phyloP scores from a whole-genome alignment of 2,797 vertebrate species.

The Fistularia tabacaria region DNA sequence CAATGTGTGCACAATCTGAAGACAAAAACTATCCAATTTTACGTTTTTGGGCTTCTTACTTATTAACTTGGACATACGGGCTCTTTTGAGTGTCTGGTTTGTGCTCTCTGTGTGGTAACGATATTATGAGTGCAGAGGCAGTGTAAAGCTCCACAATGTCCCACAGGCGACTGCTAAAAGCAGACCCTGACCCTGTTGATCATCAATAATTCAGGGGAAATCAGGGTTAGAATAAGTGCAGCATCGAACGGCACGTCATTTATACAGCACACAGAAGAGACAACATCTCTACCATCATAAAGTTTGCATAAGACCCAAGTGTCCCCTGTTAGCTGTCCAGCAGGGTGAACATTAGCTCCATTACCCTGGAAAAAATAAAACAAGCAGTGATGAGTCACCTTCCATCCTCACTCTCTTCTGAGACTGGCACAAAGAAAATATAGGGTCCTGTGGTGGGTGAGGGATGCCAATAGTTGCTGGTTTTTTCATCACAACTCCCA shows the following conservation, averaged over 20 bases:
- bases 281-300: slow-evolving; percentile 78
- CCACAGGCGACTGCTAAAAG: slow-evolving; percentile 84
- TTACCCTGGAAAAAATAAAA: slow-evolving; percentile 58
- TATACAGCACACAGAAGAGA: slow-evolving; percentile 59
- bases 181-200: slow-evolving; percentile 80
- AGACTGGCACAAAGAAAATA: slow-evolving; percentile 30
- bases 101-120: slow-evolving; percentile 59
- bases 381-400: slow-evolving; percentile 8
- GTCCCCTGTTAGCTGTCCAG: slow-evolving; percentile 72
- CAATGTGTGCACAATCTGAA: too few species aligned
- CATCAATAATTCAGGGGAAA: slow-evolving; percentile 91
- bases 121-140: slow-evolving; percentile 77
- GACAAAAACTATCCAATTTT: too few species aligned
- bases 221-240: slow-evolving; percentile 89
- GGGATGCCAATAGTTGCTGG: slow-evolving; percentile 23
- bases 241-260: slow-evolving; percentile 74
- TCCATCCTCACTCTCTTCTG: slow-evolving; percentile 13
- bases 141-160: slow-evolving; percentile 45
- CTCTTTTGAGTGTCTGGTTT: slow-evolving; percentile 46
- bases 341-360: slow-evolving; percentile 79
- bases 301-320: slow-evolving; percentile 81
- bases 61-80: too few species aligned
- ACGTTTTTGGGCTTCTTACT: too few species aligned
- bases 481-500: too few species aligned
- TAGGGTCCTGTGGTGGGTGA: slow-evolving; percentile 19